Evolutionary conservation across 2,113 vertebrate genomes (phyloP), one percentile per base, ranked within the genome.

Genomic region (Cygnus atratus): DNA sequence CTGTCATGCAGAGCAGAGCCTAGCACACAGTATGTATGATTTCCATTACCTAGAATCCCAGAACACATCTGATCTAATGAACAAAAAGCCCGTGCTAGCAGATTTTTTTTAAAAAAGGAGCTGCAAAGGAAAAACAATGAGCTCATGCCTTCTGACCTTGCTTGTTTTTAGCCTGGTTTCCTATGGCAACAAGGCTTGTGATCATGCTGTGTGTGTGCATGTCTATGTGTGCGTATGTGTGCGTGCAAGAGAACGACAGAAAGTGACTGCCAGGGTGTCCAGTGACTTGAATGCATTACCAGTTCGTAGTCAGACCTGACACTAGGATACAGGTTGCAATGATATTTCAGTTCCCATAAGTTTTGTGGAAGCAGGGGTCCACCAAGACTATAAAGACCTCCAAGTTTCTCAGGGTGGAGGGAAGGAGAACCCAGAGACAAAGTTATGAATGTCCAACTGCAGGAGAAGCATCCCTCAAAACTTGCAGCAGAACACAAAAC

Each of bases 101-200:
- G 37, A 87, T 93, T 77, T 73, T 48, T 48, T 48, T 48, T 21
- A 48, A 46, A 19, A 87, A 90, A 93, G 65, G 61, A 93, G 44
- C 15, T 88, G 43, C 68, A 75, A 95, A 92, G 46, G 63, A 85
- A 95, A 97, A 96, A 89, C 87, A 95, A 83, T 95, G 87, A 95
- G 89, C 90, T 95, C 85, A 43, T 85, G 76, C 52, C 92, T 95
- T 97, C 87, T 94, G 95, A 95, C 93, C 94, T 96, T 74, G 77
- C 84, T 92, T 96, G 92, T 24, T 93, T 95, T 91, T 93, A 92
- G 80, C 46, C 76, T 81, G 76, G 95, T 95, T 96, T 95, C 92
- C 96, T 92, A 95, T 92, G 70, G 94, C 95, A 97, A 96, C 95
- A 59, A 94, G 88, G 31, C 67, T 93, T 59, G 52, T 92, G 80